phyloP scores from a whole-genome alignment of 2,888 invertebrate genomes.

The Eulithis prunata region DNA sequence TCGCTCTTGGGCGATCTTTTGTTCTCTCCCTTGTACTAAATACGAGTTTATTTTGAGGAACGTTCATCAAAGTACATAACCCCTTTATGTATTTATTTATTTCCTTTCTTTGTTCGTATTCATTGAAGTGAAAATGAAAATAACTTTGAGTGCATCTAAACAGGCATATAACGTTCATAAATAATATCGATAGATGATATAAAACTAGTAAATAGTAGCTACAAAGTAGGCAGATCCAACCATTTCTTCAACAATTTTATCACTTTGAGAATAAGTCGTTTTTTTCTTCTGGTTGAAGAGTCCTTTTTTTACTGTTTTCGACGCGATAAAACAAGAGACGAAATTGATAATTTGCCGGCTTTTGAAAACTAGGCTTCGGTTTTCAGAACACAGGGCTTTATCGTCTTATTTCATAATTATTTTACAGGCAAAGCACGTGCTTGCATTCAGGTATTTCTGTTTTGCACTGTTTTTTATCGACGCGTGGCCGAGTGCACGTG shows the following conservation, averaged over 20 bases:
- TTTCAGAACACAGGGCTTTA: not conserved
- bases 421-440: conserved; percentile 2
- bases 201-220: too few species aligned
- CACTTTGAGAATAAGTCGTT: too few species aligned
- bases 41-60: conserved; percentile 19
- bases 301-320: too few species aligned
- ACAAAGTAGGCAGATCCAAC: too few species aligned
- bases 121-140: too few species aligned
- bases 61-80: not conserved
- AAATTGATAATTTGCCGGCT: not conserved
- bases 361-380: not conserved
- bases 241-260: too few species aligned
- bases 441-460: not conserved
- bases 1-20: conserved; percentile 26
- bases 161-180: too few species aligned
- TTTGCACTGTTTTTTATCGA: not conserved
- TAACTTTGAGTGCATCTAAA: too few species aligned
- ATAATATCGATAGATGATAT: too few species aligned
- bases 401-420: not conserved
- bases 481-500: not conserved
- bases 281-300: too few species aligned
- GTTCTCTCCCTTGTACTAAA: conserved; percentile 23
- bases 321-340: not conserved
- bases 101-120: not conserved
- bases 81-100: too few species aligned